Conservation (phyloP, 2,888 invertebrate species). For the Ormyrus thymus region DNA sequence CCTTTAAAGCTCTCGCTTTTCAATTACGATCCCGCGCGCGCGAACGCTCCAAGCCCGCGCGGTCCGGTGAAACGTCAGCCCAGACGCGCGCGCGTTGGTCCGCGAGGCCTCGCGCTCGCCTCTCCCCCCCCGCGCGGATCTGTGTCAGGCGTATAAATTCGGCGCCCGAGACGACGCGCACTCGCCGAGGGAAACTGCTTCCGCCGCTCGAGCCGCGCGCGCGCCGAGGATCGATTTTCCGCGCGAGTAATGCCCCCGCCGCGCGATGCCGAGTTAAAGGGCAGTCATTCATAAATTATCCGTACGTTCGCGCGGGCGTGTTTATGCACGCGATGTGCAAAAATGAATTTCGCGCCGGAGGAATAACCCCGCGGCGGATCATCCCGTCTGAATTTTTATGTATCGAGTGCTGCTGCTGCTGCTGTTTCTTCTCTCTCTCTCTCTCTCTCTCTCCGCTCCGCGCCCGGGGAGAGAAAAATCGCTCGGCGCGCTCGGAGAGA, state of each 20-base stretch:
- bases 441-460: background rate
- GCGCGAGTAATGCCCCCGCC: constrained; percentile 9
- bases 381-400: background rate
- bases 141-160: constrained; percentile 46
- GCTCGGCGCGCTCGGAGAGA: too few species aligned
- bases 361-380: background rate
- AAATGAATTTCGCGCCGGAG: constrained; percentile 19
- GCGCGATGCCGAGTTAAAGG: constrained; percentile 12
- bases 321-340: background rate
- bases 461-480: too few species aligned
- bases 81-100: constrained; percentile 38
- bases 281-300: constrained; percentile 35
- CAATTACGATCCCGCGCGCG: too few species aligned
- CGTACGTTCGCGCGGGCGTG: too few species aligned
- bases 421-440: background rate
- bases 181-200: background rate
- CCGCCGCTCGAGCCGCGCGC: background rate
- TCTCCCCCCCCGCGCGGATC: too few species aligned
- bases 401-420: too few species aligned
- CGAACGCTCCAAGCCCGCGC: background rate
- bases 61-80: constrained; percentile 51
- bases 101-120: too few species aligned
- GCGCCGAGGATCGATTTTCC: constrained; percentile 22
- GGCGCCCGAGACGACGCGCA: constrained; percentile 27
- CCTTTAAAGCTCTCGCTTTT: too few species aligned